Evolutionary conservation across 2,797 vertebrate genomes (phyloP), one percentile per base, ranked within the genome.

Genomic region (Acrocephalus scirpaceus): DNA sequence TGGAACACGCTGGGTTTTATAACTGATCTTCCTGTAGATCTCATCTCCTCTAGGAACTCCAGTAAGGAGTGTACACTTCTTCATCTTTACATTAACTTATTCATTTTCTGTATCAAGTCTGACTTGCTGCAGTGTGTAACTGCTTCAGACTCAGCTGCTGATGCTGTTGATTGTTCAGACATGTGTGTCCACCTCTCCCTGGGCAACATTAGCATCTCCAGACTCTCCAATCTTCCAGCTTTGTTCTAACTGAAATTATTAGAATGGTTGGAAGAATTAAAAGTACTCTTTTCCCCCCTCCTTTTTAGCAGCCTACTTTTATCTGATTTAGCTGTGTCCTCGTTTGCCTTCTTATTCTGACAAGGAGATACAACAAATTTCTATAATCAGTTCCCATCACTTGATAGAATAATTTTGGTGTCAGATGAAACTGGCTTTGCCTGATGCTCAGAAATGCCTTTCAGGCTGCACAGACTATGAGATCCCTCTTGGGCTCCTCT

Each of bases 301-400:
- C 40, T 75, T 86, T 82, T 53, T 51, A 60, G 67, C 93, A 94
- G 90, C 65, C 83, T 82, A 29, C 80, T 95, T 58, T 89, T 95
- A 94, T 95, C 93, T 91, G 94, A 95, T 87, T 87, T 83, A 85
- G 61, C 80, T 56, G 29, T 26, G 90, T 88, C 96, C 94, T 89
- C 77, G 17, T 93, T 94, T 93, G 92, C 90, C 88, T 79, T 50
- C 64, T 87, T 88, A 64, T 88, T 90, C 94, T 96, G 74, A 91
- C 90, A 87, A 78, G n/a, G 67, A 95, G 91, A 88, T 92, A 81
- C 51, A 92, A 93, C 74, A 80, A 53, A 85, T 95, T 85, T 93
- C 95, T 95, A 44, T 85, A 73, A 93, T 91, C 93, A 87, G 83
- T 86, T 97, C 90, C 80, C 72, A 92, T 80, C 88, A 71, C 56